Base-by-base conservation (phyloP, 2,113 vertebrate genomes). In the Oncorhynchus mykiss region DNA sequence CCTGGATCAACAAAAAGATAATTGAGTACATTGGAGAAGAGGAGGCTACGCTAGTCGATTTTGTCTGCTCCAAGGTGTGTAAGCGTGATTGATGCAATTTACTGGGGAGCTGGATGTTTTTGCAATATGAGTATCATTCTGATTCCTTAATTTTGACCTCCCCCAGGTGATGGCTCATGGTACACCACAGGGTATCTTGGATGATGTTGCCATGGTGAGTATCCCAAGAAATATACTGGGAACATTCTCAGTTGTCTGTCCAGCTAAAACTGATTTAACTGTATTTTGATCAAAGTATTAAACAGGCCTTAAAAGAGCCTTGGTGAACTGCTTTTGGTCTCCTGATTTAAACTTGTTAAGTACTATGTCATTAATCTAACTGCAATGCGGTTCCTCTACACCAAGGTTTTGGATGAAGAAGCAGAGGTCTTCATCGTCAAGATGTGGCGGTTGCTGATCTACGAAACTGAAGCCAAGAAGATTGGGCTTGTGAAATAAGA, bases 1-100 rank as follows among this genome's bases (percentile, higher is more conserved):
- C 97, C 0, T 99, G 98, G 98, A 99, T 99, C 91, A 99, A 99
- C 90, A 99, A 99, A 91, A 99, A 99, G 92, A 99, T 99, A 74
- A 99, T 99, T 70, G 98, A 99, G 89, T 99, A 99, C 89, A 99
- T 99, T 59, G 98, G 97, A 68, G 98, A 99, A 92, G 98, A 99
- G 86, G 98, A 99, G 93, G 92, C 98, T 18, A 99, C 97, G 0
- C 82, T 99, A 90, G 98, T 99, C 88, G 97, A 99, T 91, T 99
- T 99, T 80, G 97, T 99, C 90, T 99, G 98, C 93, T 95, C 98
- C 31, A 99, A 99, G 96, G 98, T 99, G 89, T 1, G 67, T 85
- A 71, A 31, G 0, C 5, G 7, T 62, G 1, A 16, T 22, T 62
- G 59, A 22, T 11, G n/a, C n/a, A 62, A 16, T 62, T 9, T 22